Evolutionary conservation across 2,113 vertebrate species (phyloP), one percentile per base, ranked within the genome.

Genomic region (Siniperca chuatsi): DNA sequence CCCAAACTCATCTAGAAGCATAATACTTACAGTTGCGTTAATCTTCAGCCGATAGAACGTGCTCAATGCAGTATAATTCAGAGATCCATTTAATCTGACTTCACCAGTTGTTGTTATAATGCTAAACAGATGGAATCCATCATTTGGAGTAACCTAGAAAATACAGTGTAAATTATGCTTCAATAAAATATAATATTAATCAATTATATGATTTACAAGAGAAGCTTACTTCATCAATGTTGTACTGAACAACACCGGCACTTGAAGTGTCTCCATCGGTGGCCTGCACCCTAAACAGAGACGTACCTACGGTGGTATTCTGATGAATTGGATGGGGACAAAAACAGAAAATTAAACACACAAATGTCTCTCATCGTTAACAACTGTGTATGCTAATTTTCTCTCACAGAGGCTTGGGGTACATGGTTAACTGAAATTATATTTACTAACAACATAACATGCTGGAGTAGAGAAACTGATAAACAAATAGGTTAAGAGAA

Each of bases 21-120:
- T 69, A n/a, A 48, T 67, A 94, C 96, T 96, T 90, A 96, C 96
- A 29, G 54, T 89, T 48, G 95, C 95, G 1, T 10, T 69, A 55
- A 97, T 88, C 76, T 76, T 81, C 74, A 98, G 81, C 70, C 96
- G 96, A 83, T 98, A 98, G 90, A 93, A 97, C 52, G 91, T 90
- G 50, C 95, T 96, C 90, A 96, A 91, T 58, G 70, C 86, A 29
- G 93, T 97, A 75, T 94, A 97, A 89, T 93, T 95, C 44, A 98
- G 92, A 1, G 0, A 1, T 66, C 86, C 93, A 0, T 0, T 78
- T 81, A 98, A 88, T 10, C 2, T 52, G 60, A 98, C 93, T 0
- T 71, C 42, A 62, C 97, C 97, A 8, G 35, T 81, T 6, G 1
- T 18, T 2, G 3, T 0, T 18, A 0, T 6, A 1, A 98, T 96